Conservation (phyloP, 2,797 vertebrate genomes). For the Anisognathus igniventris region DNA sequence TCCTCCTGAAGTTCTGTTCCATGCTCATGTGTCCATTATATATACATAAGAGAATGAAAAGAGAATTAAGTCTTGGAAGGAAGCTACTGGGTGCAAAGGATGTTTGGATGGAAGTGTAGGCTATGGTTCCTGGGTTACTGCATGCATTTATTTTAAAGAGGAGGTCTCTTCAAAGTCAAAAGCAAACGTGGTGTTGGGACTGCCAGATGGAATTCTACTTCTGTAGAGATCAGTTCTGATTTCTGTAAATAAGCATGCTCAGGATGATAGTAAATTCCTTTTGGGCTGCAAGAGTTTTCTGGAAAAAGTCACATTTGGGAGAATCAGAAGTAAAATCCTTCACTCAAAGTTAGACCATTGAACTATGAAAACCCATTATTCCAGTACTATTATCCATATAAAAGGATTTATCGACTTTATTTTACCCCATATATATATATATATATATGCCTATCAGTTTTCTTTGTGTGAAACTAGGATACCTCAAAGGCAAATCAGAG, state of each 20-base stretch:
- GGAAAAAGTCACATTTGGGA: background rate
- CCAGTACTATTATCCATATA: background rate
- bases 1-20: background rate
- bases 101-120: background rate
- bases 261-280: background rate
- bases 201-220: background rate
- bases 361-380: background rate
- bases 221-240: background rate
- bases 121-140: background rate
- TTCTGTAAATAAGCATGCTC: background rate
- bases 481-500: background rate
- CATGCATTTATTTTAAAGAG: background rate
- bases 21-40: background rate
- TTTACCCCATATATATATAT: background rate
- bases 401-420: background rate
- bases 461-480: background rate
- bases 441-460: background rate
- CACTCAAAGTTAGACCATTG: background rate
- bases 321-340: background rate
- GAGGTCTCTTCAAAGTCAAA: background rate
- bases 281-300: background rate
- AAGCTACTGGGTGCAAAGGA: background rate
- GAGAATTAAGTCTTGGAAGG: background rate
- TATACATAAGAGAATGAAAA: background rate
- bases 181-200: background rate